Percentiles rank a stretch among this genome's conserved stretches.
Evolutionary conservation across 2,113 vertebrate genomes (phyloP).

Genomic region (Hassar affinis): DNA sequence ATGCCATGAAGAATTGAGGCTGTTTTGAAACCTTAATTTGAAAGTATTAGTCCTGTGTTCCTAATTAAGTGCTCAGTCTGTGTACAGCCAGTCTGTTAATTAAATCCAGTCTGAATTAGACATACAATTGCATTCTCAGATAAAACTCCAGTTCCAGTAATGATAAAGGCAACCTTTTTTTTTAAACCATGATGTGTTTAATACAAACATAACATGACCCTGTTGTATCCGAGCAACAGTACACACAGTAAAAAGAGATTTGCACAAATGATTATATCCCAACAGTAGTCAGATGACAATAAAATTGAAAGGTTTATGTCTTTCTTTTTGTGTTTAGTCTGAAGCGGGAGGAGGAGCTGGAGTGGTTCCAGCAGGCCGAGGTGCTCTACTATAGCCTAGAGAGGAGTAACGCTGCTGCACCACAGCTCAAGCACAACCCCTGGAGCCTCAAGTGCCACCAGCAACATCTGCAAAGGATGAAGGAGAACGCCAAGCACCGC

Average conservation of each 20-base stretch:
- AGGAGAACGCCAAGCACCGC: slow-evolving; percentile 94
- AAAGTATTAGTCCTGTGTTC: not conserved
- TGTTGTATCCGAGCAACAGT: not conserved
- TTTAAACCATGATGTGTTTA: not conserved
- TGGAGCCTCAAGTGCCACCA: slow-evolving; percentile 99
- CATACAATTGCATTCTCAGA: not conserved
- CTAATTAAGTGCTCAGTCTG: not conserved
- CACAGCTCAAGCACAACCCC: slow-evolving; percentile 95
- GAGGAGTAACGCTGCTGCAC: slow-evolving; percentile 82
- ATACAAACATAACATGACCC: not conserved
- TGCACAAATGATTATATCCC: not conserved
- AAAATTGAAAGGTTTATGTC: too few relatives aligned
- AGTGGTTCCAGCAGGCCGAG: slow-evolving; percentile 74
- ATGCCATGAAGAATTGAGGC: not conserved
- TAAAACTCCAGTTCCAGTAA: not conserved
- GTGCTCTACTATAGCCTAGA: slow-evolving; percentile 91
- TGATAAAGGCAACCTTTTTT: not conserved
- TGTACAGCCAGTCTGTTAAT: not conserved
- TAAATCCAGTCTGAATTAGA: too few relatives aligned
- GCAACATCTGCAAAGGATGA: slow-evolving; percentile 95
- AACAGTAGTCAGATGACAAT: not conserved
- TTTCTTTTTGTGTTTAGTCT: slow-evolving; percentile 62
- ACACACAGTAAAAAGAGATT: not conserved
- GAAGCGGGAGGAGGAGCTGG: slow-evolving; percentile 84
- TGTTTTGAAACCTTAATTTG: not conserved